These are phyloP conservation scores for Centruroides vittatus DNA, from an alignment of 1,140 invertebrate genomes.

Conservation along the genomic window DNA sequence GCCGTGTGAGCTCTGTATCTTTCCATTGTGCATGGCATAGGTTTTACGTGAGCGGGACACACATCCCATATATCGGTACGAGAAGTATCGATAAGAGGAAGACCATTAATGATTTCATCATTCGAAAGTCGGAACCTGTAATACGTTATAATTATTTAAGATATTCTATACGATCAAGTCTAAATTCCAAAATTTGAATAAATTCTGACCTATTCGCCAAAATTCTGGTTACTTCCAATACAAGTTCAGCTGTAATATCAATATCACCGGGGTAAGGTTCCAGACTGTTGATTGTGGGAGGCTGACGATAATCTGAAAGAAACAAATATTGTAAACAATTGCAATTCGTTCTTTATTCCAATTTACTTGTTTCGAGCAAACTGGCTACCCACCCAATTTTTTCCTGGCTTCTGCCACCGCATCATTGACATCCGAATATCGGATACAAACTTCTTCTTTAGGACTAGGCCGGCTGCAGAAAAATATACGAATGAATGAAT, in stretches of 20 bases:
- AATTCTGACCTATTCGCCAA: slow-evolving; percentile 6
- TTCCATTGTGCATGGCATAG: slow-evolving; percentile 50
- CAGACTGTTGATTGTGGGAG: slow-evolving; percentile 6
- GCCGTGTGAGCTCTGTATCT: slow-evolving; percentile 75
- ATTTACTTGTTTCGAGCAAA: no score
- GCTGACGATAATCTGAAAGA: slow-evolving; percentile 10
- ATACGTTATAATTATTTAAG: neutral
- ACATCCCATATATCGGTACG: slow-evolving; percentile 67
- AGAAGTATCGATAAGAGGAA: slow-evolving; percentile 76
- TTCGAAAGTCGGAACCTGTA: slow-evolving; percentile 65
- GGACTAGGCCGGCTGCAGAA: neutral
- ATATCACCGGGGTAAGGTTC: slow-evolving; percentile 12
- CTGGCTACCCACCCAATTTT: neutral
- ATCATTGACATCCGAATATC: neutral
- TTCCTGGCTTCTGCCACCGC: neutral
- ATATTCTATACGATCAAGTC: neutral
- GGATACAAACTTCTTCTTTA: neutral
- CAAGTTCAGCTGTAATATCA: slow-evolving; percentile 14
- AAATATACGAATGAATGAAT: no score
- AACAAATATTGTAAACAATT: no score
- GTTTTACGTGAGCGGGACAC: slow-evolving; percentile 70
- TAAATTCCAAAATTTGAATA: neutral
- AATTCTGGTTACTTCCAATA: slow-evolving; percentile 12
- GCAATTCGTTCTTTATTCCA: no score
- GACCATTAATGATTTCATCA: slow-evolving; percentile 71